phyloP scores from a whole-genome alignment of 2,797 vertebrate genomes.

The Artibeus lituratus region DNA sequence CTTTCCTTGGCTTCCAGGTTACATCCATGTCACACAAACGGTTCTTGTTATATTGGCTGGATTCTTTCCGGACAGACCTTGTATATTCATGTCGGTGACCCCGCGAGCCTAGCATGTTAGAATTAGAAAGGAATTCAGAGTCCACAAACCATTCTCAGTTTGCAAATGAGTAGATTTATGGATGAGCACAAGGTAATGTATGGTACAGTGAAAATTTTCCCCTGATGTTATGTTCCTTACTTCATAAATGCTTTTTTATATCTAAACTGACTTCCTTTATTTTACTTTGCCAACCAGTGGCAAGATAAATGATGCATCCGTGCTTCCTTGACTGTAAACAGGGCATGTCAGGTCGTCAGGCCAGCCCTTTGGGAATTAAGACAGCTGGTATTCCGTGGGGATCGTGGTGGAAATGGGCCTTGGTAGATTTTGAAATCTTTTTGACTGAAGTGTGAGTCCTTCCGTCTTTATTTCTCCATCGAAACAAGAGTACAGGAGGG shows the following conservation, averaged over 20 bases:
- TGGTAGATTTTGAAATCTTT: neutral
- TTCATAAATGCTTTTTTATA: neutral
- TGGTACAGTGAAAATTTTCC: neutral
- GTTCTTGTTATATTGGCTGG: too few species aligned
- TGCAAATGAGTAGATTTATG: neutral
- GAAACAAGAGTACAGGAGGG: neutral
- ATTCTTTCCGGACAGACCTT: too few species aligned
- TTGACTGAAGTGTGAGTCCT: neutral
- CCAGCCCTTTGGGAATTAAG: neutral
- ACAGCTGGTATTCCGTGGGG: neutral
- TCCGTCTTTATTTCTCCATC: neutral
- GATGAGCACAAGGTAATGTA: neutral
- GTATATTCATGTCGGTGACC: neutral
- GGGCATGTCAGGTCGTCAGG: neutral
- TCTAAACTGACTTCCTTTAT: neutral
- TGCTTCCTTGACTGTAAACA: neutral
- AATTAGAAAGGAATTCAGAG: slow-evolving; percentile 13
- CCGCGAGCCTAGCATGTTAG: neutral
- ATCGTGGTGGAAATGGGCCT: neutral
- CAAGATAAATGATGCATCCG: neutral
- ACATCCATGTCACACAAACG: too few species aligned
- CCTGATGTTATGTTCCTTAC: neutral
- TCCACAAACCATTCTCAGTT: neutral
- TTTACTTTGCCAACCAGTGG: neutral
- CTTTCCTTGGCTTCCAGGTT: too few species aligned